Base-by-base conservation (phyloP, 2,113 vertebrate genomes). In the Tringa solitaria region DNA sequence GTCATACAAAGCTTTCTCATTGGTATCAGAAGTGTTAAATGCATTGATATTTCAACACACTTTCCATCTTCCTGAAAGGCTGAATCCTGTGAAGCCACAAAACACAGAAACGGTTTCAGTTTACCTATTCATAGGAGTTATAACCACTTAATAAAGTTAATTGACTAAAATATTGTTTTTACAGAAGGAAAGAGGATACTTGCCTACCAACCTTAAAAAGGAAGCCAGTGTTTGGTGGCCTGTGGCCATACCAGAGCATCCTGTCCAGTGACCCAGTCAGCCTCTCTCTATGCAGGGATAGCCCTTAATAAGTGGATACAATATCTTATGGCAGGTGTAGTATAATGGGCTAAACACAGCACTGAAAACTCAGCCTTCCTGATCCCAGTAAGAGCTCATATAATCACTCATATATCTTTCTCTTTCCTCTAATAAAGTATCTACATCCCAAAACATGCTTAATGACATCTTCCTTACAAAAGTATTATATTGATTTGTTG, bases 141-240 rank as follows among this genome's bases (percentile, higher is more conserved):
- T 74, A 88, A 60, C 16, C 43, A 75, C 30, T 39, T 56, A 92
- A 92, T 93, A 86, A 93, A 89, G 21, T 67, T 95, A 95, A 96
- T 79, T 46, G 75, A 19, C 41, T 86, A 67, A 91, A 96, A 96
- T 37, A 21, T 4, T 94, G 35, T 4, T 91, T 88, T 89, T 84
- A 35, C 7, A 2, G 73, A 45, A 48, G 27, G 50, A 77, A 78
- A 96, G 50, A 74, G 32, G 37, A 83, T 81, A 70, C 21, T 43
- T 88, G 18, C 11, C 60, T 67, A 59, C 60, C 12, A 3, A 2
- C 28, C 41, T 79, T 70, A 56, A 63, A 90, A 24, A 72, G 37
- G 37, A 93, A 57, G 43, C 10, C n/a, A 30, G 32, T 13, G 54
- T 59, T 87, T 70, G 41, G 43, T 67, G 76, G 83, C 64, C 86